Evolutionary conservation across 2,888 invertebrate genomes (phyloP), one percentile per base, ranked within the genome.

Genomic region (Mesorhabditis spiculigera): DNA sequence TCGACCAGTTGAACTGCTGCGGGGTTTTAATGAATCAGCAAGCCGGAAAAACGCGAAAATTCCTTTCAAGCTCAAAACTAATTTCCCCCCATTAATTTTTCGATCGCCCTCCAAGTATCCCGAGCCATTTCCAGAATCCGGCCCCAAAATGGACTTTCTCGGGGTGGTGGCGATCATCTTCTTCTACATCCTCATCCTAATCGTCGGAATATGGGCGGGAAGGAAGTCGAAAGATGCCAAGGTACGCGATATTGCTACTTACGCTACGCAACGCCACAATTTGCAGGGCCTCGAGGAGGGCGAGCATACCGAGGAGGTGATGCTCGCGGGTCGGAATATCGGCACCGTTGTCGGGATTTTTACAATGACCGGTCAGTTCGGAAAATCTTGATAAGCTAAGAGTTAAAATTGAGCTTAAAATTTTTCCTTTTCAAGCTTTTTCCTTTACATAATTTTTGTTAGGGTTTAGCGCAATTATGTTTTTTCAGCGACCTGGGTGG

Each of bases 271-370:
- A 72, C 72, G 73, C 65, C 64, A 67, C 5, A 76, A 76, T 70
- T 75, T 76, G 6, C 44, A 75, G 68, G 74, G 74, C 58, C 77
- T 77, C 64, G 75, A 69, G 16, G 79, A 68, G 6, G 83, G 82
- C 28, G 93, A 93, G 68, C 93, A 93, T 76, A 89, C 90, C 87
- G 97, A 96, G 88, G 96, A 97, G 45, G 95, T 97, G 71, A 97
- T 98, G 96, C 88, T 98, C 86, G 98, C 97, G 0, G 97, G 97
- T 6, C 90, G 97, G 73, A 96, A 95, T 86, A 96, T 98, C 68
- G 89, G 97, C 5, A 84, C 96, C 68, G 92, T 97, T 86, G 96
- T 98, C 71, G 97, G 97, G 66, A 94, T 96, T 83, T 97, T 98
- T 86, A 98, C 97, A 45, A 98, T 98, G 97, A 98, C 97, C 86